Evolutionary conservation across 2,888 invertebrate genomes (phyloP).

Genomic region (Brassicogethes aeneus): DNA sequence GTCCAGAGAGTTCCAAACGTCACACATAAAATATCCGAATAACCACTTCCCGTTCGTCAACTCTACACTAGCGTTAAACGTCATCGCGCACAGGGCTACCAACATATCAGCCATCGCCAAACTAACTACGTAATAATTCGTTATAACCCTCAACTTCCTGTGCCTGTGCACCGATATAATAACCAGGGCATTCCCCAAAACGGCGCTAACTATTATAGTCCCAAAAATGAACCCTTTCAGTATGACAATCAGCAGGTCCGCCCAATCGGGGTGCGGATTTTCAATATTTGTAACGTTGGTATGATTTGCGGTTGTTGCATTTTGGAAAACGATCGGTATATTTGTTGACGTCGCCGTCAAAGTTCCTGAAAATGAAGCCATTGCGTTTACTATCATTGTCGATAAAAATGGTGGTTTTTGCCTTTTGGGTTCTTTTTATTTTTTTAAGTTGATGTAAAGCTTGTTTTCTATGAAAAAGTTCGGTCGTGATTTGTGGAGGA

Average conservation of each 20-base stretch:
- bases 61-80: constrained; percentile 85
- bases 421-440: too few relatives aligned
- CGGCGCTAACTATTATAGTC: constrained; percentile 79
- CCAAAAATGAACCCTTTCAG: constrained; percentile 73
- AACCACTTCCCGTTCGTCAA: constrained; percentile 73
- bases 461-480: too few relatives aligned
- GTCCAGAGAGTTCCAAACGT: constrained; percentile 90
- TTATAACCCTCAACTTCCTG: constrained; percentile 75
- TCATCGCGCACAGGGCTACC: constrained; percentile 87
- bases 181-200: constrained; percentile 87
- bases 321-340: constrained; percentile 26
- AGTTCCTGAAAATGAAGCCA: constrained; percentile 39
- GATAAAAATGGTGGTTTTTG: too few relatives aligned
- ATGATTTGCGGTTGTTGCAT: constrained; percentile 23
- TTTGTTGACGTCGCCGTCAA: constrained; percentile 30
- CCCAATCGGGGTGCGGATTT: constrained; percentile 41
- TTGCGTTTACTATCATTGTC: constrained; percentile 41
- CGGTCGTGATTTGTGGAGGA: too few relatives aligned
- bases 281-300: constrained; percentile 35
- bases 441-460: too few relatives aligned
- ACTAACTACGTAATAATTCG: constrained; percentile 93
- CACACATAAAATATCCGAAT: constrained; percentile 85
- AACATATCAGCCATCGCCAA: constrained; percentile 89
- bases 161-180: constrained; percentile 76
- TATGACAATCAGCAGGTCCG: constrained; percentile 50